These are phyloP conservation scores for Epizoanthus stellaris DNA, from an alignment of 92 coral and sea anemone genomes.

Conservation along the genomic window DNA sequence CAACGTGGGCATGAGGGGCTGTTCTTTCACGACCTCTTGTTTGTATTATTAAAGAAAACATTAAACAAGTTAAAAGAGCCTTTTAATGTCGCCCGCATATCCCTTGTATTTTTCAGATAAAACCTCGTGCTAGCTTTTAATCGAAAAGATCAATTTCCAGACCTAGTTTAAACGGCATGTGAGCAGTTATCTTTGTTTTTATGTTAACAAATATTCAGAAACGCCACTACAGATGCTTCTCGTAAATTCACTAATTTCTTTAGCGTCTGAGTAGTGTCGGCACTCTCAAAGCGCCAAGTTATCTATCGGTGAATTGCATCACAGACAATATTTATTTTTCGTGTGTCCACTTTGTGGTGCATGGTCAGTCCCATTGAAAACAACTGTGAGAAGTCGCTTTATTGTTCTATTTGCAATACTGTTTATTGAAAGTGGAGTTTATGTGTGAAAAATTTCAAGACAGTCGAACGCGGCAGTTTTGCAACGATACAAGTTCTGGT, in stretches of 20 bases:
- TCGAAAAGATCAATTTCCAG: background rate
- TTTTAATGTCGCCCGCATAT: slow-evolving; percentile 5
- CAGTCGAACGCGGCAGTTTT: slow-evolving; percentile 7
- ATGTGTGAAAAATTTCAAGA: background rate
- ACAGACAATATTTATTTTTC: slow-evolving; percentile 43
- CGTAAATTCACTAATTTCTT: slow-evolving; percentile 21
- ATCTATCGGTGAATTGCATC: slow-evolving; percentile 44
- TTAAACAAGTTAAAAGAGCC: background rate
- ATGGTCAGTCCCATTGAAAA: slow-evolving; percentile 14
- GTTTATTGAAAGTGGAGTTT: background rate
- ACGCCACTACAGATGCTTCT: slow-evolving; percentile 25
- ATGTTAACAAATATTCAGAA: background rate
- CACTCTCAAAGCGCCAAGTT: slow-evolving; percentile 32
- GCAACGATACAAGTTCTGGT: slow-evolving; percentile 11
- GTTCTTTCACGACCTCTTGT: slow-evolving; percentile 24
- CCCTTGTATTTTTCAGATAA: background rate
- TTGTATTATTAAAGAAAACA: slow-evolving; percentile 35
- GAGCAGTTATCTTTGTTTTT: slow-evolving; percentile 7
- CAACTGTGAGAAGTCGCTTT: background rate
- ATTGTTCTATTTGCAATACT: background rate
- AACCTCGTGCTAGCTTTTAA: background rate
- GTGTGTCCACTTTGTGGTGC: slow-evolving; percentile 29
- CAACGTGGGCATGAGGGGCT: background rate
- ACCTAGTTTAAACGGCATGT: slow-evolving; percentile 5
- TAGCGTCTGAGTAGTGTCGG: slow-evolving; percentile 45